A percentile compares a stretch with the other conserved stretches of the same genome.
Conservation (phyloP, 2,797 vertebrate genomes). For the Pseudomugil gertrudae region DNA sequence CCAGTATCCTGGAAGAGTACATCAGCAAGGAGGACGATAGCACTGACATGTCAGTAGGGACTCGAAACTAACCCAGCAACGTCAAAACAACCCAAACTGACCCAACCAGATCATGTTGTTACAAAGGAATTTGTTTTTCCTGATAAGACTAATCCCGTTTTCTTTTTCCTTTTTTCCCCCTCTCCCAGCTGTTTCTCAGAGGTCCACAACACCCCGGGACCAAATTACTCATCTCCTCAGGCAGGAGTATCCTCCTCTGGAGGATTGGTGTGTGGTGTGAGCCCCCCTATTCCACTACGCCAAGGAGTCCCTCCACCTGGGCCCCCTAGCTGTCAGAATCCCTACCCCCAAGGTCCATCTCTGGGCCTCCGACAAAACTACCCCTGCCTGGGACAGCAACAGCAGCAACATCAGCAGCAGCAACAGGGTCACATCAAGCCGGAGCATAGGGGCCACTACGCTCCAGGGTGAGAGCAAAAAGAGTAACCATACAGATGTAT, state of each 20-base stretch:
- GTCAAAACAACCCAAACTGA: conserved; percentile 69
- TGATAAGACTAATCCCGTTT: conserved; percentile 69
- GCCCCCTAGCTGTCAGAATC: conserved; percentile 76
- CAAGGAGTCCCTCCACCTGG: conserved; percentile 76
- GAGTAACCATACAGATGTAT: not conserved
- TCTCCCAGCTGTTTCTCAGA: conserved; percentile 84
- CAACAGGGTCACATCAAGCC: conserved; percentile 89
- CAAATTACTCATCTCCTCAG: conserved; percentile 87
- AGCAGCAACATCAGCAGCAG: conserved; percentile 62
- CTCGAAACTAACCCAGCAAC: conserved; percentile 52
- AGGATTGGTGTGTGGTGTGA: conserved; percentile 84
- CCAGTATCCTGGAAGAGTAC: conserved; percentile 99
- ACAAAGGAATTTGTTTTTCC: conserved; percentile 77
- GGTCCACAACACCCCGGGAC: conserved; percentile 82
- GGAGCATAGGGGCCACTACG: conserved; percentile 93
- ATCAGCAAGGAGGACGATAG: conserved; percentile 99
- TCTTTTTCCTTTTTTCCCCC: conserved; percentile 21
- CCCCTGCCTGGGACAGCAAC: conserved; percentile 83
- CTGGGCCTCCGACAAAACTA: conserved; percentile 89
- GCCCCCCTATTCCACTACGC: conserved; percentile 81
- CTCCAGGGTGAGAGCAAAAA: conserved; percentile 83
- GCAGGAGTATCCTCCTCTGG: conserved; percentile 85
- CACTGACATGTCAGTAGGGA: conserved; percentile 92
- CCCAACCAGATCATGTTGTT: conserved; percentile 68
- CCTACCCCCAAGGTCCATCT: conserved; percentile 83